Percentiles rank a stretch among this genome's conserved stretches.
phyloP scores from a whole-genome alignment of 2,113 vertebrate species.

The Pampusana beccarii region DNA sequence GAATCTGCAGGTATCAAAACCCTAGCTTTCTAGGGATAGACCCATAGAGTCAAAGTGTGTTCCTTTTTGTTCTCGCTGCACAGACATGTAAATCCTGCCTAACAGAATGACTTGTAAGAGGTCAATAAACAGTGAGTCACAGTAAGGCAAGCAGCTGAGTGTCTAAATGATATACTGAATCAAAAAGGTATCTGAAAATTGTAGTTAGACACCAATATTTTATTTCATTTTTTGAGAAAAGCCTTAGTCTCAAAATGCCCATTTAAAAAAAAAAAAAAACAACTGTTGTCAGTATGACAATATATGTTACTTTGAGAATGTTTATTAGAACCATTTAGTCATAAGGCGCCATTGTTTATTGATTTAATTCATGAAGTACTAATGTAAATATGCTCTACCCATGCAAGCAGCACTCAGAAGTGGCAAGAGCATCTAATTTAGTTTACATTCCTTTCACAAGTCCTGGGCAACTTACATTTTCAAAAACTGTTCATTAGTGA shows the following conservation, averaged over 20 bases:
- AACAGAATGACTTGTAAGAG: not conserved
- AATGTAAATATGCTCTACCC: not conserved
- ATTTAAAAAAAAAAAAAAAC: too few species aligned
- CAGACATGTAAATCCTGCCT: too few species aligned
- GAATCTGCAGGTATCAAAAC: not conserved
- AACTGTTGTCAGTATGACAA: rapidly evolving
- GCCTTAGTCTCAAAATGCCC: not conserved
- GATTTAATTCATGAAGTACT: not conserved
- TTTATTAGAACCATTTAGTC: not conserved
- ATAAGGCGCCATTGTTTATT: not conserved
- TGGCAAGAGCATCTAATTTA: not conserved
- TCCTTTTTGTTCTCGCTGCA: too few species aligned
- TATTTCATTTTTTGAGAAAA: not conserved
- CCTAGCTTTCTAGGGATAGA: not conserved
- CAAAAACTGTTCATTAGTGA: not conserved
- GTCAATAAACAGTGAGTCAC: not conserved
- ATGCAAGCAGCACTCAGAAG: not conserved
- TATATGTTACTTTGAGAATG: not conserved
- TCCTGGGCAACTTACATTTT: not conserved
- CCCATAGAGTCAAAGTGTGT: too few species aligned
- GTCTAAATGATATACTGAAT: not conserved
- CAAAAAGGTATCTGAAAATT: not conserved
- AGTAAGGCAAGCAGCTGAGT: not conserved
- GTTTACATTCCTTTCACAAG: not conserved
- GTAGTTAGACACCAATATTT: not conserved